Base-by-base conservation (phyloP, 1,140 invertebrate genomes). In the Leptinotarsa texana region DNA sequence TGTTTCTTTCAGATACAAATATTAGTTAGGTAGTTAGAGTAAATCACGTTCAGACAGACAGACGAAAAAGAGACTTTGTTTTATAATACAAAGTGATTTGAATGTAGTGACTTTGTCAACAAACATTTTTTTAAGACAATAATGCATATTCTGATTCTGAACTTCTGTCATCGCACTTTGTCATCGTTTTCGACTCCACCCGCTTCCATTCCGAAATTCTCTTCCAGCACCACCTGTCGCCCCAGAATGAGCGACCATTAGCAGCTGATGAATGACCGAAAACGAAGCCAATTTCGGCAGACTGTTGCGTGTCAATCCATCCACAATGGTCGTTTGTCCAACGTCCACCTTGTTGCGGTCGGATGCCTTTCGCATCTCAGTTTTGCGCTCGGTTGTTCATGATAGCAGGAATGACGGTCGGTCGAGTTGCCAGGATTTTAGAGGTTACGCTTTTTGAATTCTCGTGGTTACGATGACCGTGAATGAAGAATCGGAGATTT, bases 291-390 rank as follows among this genome's bases (percentile, higher is more conserved):
- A 70, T 70, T 70, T 70, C 47, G 51, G 48, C 51, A 27, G 48
- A 57, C 69, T 70, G 69, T 70, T 70, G 69, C 69, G 47, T 70
- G 69, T 70, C 69, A 70, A 70, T 70, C 69, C 69, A 70, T 70
- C 69, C 51, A 57, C 51, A 57, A 48, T 70, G 69, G 48, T 48
- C 47, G 51, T 57, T 27, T 69, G 69, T 70, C 69, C 69, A n/a
- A 70, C 69, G 69, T 70, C 69, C 69, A 70, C 69, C 47, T 57
- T 51, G 48, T 70, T 70, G 69, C 69, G 69, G 69, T 70, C 47
- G 69, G 69, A 51, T 61, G 69, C 69, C 69, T 49, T 68, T 70
- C 69, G 69, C 69, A 57, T 70, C 69, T 70, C 69, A 21, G 69
- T 49, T 70, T 27, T n/a, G n/a, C 49, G 15, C 69, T 48, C 22